Evolutionary conservation across 2,888 invertebrate genomes (phyloP), one percentile per base, ranked within the genome.

Genomic region (Antheraea yamamai): DNA sequence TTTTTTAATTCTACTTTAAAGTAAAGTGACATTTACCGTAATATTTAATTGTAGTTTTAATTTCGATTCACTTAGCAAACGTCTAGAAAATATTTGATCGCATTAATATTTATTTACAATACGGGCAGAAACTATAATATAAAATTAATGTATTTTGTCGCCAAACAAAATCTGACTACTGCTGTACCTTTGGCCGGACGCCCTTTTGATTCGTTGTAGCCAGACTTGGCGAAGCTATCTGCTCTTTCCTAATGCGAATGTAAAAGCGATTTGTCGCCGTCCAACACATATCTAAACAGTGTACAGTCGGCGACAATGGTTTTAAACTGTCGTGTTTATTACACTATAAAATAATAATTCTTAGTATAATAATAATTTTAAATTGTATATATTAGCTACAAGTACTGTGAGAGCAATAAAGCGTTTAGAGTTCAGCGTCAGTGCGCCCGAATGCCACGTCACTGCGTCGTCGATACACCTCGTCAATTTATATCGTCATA

Each of bases 261-360:
- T 85, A 85, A 88, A 85, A 91, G 85, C 92, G 88, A 94, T 94
- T 93, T 93, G 93, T 94, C 92, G 89, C 84, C 89, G 88, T 89
- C 91, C 87, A 87, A 88, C 85, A 91, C 87, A 86, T 90, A 91
- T 91, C 91, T 91, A 87, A 87, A 86, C 87, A 89, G 88, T 90
- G 88, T 88, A 92, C 87, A 83, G 78, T 88, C 86, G 81, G 72
- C 66, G 35, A 74, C 80, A 83, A 75, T 82, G 79, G 61, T 71
- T 72, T 71, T 0, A 68, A 68, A 68, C 18, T 61, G 12, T 61
- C 10, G 12, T 23, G 10, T 23, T 23, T 61, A 61, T 58, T 55
- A 7, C 58, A 20, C 20, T n/a, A 20, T n/a, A 58, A 55, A 55
- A 55, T 55, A 20, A 16, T 20, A 55, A 55, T 12, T 47, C 12